Evolutionary conservation across 2,888 invertebrate genomes (phyloP).

Genomic region (Campopleginae sp.): DNA sequence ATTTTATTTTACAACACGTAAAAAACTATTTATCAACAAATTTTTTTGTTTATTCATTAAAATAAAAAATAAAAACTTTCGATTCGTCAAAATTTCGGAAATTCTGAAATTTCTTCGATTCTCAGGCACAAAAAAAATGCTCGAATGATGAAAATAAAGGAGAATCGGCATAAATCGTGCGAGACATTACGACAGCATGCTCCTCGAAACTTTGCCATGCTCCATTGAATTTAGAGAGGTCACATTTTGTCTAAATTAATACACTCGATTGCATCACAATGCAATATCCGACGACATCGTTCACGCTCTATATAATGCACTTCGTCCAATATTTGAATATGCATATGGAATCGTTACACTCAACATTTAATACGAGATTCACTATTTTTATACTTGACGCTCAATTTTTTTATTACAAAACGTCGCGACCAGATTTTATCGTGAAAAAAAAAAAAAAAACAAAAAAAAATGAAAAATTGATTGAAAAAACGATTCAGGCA

Average conservation of each 20-base stretch:
- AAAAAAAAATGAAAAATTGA: neutral
- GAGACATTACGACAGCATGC: neutral
- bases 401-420: neutral
- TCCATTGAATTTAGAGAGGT: conserved; percentile 24
- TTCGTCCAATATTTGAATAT: neutral
- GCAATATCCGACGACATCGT: conserved; percentile 6
- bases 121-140: no score
- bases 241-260: conserved; percentile 12
- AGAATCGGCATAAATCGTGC: neutral
- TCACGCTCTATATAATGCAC: conserved; percentile 21
- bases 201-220: neutral
- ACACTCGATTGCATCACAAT: conserved; percentile 24
- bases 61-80: no score
- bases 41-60: no score
- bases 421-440: neutral
- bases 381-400: neutral
- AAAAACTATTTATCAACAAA: neutral
- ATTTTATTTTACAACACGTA: neutral
- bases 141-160: no score
- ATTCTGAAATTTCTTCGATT: no score
- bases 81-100: no score
- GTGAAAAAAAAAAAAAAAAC: neutral
- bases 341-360: neutral
- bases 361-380: neutral
- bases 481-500: neutral